Evolutionary conservation across 2,113 vertebrate genomes (phyloP), one percentile per base, ranked within the genome.

Genomic region (Orcinus orca): DNA sequence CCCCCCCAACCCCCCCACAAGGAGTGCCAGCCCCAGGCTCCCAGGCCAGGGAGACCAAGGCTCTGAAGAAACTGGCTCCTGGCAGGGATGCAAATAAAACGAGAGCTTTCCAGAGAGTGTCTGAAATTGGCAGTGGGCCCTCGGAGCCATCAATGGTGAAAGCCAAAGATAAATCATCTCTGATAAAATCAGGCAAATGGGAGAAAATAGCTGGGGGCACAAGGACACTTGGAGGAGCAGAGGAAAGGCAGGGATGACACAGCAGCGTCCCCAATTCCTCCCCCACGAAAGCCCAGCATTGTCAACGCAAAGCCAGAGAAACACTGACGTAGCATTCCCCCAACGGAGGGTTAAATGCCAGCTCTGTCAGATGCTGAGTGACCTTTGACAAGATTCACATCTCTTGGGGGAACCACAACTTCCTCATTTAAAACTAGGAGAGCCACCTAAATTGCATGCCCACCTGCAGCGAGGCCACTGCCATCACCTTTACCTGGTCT

Each of bases 401-500:
- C 87, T 83, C 70, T 76, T 41, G 44, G 63, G 85, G 31, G 25
- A 95, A 81, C 12, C 79, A 58, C 86, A 47, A 7, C 70, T 81
- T 95, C 50, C 90, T 97, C 63, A n/a, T 65, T 92, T 73, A 29
- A 88, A 95, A 76, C 47, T 26, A 95, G n/a, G 36, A 81, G 26
- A 76, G 60, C 76, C 44, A n/a, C 50, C 50, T 50, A 41, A 71
- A 10, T 8, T 20, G 31, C 31, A 8, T 0, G 1, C 68, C 26
- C n/a, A 36, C 21, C 68, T 38, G 63, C 33, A 21, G 0, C 2
- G 5, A 60, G 36, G 33, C 63, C 85, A 13, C 1, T 21, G 77
- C 62, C 15, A 0, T 10, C 50, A 23, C 44, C 41, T 55, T 71
- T 55, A 6, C 70, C 47, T 65, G 20, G 15, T 58, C 81, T 8